Conservation (phyloP, 2,113 vertebrate species). For the Cygnus atratus region DNA sequence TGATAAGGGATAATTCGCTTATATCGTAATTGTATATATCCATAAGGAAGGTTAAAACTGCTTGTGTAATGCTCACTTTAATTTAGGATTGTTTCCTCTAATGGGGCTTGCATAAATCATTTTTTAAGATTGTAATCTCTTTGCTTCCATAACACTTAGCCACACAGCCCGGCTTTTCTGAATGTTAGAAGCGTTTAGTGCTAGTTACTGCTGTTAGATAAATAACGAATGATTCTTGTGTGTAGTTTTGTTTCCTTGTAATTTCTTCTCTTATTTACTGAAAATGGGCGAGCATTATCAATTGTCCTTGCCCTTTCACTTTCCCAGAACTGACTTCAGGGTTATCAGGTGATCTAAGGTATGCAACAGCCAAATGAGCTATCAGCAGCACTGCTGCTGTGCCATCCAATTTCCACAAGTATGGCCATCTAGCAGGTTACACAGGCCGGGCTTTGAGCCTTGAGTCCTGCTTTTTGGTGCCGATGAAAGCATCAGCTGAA, state of each 20-base stretch:
- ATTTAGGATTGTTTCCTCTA: not conserved
- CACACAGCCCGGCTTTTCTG: not conserved
- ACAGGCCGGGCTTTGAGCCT: not conserved
- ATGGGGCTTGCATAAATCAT: not conserved
- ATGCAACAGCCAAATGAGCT: not conserved
- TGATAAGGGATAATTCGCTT: not conserved
- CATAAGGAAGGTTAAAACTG: not conserved
- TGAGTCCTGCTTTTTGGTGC: not conserved
- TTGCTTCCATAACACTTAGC: not conserved
- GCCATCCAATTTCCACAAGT: fast-evolving
- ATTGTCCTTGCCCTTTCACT: not conserved
- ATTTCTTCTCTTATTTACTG: not conserved
- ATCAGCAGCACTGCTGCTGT: not conserved
- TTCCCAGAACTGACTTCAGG: not conserved
- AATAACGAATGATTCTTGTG: not conserved
- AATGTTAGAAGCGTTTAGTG: not conserved
- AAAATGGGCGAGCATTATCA: not conserved
- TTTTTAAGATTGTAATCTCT: not conserved
- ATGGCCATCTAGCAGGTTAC: not conserved
- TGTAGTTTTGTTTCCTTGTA: not conserved
- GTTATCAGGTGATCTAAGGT: not conserved
- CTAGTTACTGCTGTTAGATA: not conserved
- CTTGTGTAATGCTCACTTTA: not conserved
- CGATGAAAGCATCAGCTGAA: not conserved
- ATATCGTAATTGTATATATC: not conserved